Evolutionary conservation across 2,888 invertebrate genomes (phyloP).

Genomic region (Limnephilus auricula): DNA sequence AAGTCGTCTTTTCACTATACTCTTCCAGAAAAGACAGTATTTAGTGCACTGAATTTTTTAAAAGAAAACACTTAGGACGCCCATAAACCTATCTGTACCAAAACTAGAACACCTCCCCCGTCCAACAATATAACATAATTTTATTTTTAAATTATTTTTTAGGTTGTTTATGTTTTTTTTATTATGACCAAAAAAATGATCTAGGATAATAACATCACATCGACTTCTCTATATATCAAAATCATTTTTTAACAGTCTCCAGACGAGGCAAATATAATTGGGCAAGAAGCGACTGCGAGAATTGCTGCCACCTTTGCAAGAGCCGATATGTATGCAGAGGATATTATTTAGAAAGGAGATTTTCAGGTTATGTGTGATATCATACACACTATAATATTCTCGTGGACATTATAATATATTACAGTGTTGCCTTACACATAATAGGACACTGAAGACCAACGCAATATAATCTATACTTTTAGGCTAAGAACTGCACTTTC

Average conservation of each 20-base stretch:
- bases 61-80: no score
- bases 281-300: not conserved
- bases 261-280: not conserved
- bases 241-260: not conserved
- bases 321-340: not conserved
- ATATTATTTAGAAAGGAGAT: constrained; percentile 57
- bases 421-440: not conserved
- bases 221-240: no score
- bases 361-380: constrained; percentile 51
- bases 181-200: no score
- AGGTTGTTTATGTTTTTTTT: no score
- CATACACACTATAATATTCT: constrained; percentile 29
- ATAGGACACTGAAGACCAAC: not conserved
- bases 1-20: no score
- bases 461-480: not conserved
- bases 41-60: no score
- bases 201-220: no score
- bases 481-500: not conserved
- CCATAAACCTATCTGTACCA: no score
- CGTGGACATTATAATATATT: constrained; percentile 18
- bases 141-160: no score
- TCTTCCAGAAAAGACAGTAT: no score
- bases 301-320: not conserved
- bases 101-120: no score
- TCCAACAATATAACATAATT: no score